Base-by-base conservation (phyloP, 2,888 invertebrate genomes). In the Stictocephala bisonia region DNA sequence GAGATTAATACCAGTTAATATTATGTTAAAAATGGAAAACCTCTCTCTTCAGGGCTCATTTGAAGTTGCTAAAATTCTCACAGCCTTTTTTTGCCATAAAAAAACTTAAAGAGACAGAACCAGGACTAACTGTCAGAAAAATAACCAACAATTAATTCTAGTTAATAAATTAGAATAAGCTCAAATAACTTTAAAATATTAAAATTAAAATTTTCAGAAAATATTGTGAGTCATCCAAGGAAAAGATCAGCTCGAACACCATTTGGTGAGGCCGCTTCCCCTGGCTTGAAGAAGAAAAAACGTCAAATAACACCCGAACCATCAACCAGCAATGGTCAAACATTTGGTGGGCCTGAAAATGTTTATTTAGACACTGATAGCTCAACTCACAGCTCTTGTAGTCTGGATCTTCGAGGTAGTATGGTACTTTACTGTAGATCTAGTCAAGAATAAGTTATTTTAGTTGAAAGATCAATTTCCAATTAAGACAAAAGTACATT, bases 341-440 rank as follows among this genome's bases (percentile, higher is more conserved):
- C 44, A 1, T 64, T 27, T 27, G 27, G n/a, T 9, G 44, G 44
- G 1, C 64, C 64, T 24, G 64, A 64, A 2, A 44, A 64, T 1
- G 15, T 9, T 9, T 44, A 27, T 22, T 15, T 22, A 9, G 64
- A 64, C 44, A 64, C 64, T 2, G 64, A 64, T 18, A 64, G 64
- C 44, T 64, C 64, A n/a, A 64, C 64, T 20, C 64, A 64, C 9
- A 64, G 64, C 27, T 27, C 64, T 18, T 64, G 64, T 13, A 64
- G 64, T 26, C 44, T 64, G 2, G 64, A 64, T 15, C 44, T 64
- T 4, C 41, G 41, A 64, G 64, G 64, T 64, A 26, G 13, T n/a
- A n/a, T n/a, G n/a, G n/a, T n/a, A n/a, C n/a, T n/a, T n/a, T n/a
- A n/a, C n/a, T n/a, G n/a, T n/a, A n/a, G n/a, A n/a, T n/a, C n/a